Percentiles rank a stretch among this genome's conserved stretches.
phyloP scores from a whole-genome alignment of 2,888 invertebrate genomes.

The Leptinotarsa haldemani region DNA sequence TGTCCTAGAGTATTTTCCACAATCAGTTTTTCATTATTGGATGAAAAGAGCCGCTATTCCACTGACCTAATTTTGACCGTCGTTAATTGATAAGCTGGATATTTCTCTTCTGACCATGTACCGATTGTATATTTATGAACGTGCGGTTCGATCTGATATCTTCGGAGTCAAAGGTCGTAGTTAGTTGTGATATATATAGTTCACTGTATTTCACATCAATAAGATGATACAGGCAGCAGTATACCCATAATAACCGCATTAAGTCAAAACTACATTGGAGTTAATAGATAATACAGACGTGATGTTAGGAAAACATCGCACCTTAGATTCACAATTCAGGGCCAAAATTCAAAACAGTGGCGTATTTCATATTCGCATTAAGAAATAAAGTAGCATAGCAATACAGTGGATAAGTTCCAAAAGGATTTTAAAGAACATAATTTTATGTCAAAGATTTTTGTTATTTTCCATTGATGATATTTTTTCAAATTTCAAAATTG shows the following conservation, averaged over 20 bases:
- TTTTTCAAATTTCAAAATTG: too few species aligned
- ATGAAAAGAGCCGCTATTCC: neutral
- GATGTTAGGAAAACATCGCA: neutral
- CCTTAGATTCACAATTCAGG: neutral
- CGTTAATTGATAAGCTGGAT: neutral
- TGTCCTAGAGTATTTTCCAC: too few species aligned
- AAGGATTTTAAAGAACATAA: too few species aligned
- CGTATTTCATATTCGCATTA: too few species aligned
- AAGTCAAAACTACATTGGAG: neutral
- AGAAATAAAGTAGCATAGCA: too few species aligned
- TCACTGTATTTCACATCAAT: neutral
- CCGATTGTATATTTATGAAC: neutral
- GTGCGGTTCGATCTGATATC: neutral
- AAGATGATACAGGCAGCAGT: neutral
- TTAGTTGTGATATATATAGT: neutral
- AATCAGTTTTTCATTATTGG: neutral
- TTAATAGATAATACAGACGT: neutral
- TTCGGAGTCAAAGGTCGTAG: neutral
- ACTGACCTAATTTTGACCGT: neutral
- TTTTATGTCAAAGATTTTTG: too few species aligned
- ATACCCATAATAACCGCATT: neutral
- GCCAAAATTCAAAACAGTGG: too few species aligned
- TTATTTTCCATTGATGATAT: too few species aligned
- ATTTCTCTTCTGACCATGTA: constrained; percentile 1
- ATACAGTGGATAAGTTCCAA: too few species aligned